Base-by-base conservation (phyloP, 2,888 invertebrate genomes). In the Busseola fusca region DNA sequence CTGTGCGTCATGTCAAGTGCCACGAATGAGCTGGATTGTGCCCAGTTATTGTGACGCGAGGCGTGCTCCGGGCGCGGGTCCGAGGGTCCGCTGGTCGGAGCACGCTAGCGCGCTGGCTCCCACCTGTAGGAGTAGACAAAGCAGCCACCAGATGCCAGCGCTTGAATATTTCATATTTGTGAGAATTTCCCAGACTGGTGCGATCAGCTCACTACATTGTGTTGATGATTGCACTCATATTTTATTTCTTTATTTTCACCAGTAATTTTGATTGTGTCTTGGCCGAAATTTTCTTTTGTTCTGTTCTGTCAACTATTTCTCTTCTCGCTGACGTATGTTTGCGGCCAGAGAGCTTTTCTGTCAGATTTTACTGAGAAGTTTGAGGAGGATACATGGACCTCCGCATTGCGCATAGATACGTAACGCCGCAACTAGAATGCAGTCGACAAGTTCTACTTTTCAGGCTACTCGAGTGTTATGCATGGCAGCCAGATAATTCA, bases 71-170 rank as follows among this genome's bases (percentile, higher is more conserved):
- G 9, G 30, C 63, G 56, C 30, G 56, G 57, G 52, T 30, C 18
- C 18, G 18, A 3, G 30, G 10, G 30, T 10, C 21, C 5, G 27
- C 16, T 5, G n/a, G 21, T n/a, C 45, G 9, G 34, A 42, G n/a
- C 14, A 48, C 56, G 5, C 37, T 30, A 27, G 59, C 25, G 18
- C 30, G 16, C 59, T 21, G 9, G 6, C 27, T 25, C 57, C 50
- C 81, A 94, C 94, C 94, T 94, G 94, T 68, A 94, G 75, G 0
- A 94, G 87, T 40, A 94, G 81, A 88, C 87, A 88, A 48, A 94
- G 81, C 12, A 94, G 87, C 86, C 89, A 90, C 92, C 93, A 94
- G 76, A 93, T 75, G 48, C 88, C 87, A 37, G 87, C 77, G 62
- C 84, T 82, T 54, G 88, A 86, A 78, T 87, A 84, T 90, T 91